Evolutionary conservation across 1,140 invertebrate genomes (phyloP).

Genomic region (Mesaphorura yosii): DNA sequence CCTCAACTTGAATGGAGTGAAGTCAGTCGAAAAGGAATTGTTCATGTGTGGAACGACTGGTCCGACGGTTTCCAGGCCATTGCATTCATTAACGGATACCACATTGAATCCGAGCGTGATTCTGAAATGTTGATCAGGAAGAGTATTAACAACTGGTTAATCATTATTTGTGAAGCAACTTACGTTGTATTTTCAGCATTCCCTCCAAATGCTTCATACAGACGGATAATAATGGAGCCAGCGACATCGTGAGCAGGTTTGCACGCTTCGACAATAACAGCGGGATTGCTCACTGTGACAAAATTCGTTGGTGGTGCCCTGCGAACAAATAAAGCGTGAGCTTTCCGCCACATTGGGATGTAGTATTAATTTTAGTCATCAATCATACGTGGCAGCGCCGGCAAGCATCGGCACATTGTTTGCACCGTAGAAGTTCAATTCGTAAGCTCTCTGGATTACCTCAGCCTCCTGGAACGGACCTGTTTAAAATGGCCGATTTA

Average conservation of each 20-base stretch:
- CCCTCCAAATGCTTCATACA: conserved; percentile 39
- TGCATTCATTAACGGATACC: conserved; percentile 26
- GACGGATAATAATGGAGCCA: conserved; percentile 32
- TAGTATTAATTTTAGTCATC: conserved; percentile 45
- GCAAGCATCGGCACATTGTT: conserved; percentile 28
- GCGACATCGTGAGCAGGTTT: conserved; percentile 33
- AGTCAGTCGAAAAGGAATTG: conserved; percentile 18
- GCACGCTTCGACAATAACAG: conserved; percentile 37
- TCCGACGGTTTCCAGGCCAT: conserved; percentile 29
- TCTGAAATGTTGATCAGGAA: conserved; percentile 2
- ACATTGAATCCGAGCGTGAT: conserved; percentile 30
- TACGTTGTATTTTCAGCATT: conserved; percentile 17
- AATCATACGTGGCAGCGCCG: conserved; percentile 44
- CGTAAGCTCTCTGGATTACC: conserved; percentile 20
- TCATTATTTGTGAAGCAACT: not conserved
- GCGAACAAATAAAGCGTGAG: conserved; percentile 35
- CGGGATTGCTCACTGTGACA: conserved; percentile 22
- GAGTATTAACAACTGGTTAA: not conserved
- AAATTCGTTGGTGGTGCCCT: conserved; percentile 34
- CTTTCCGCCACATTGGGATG: conserved; percentile 28
- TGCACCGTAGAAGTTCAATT: conserved; percentile 17
- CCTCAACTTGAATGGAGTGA: conserved; percentile 30
- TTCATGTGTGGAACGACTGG: not conserved
- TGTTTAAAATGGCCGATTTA: conserved; percentile 42
- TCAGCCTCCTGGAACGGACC: conserved; percentile 21